A percentile compares a stretch with the other conserved stretches of the same genome.
Conservation (phyloP, 1,140 invertebrate species). For the Eriocheir sinensis region DNA sequence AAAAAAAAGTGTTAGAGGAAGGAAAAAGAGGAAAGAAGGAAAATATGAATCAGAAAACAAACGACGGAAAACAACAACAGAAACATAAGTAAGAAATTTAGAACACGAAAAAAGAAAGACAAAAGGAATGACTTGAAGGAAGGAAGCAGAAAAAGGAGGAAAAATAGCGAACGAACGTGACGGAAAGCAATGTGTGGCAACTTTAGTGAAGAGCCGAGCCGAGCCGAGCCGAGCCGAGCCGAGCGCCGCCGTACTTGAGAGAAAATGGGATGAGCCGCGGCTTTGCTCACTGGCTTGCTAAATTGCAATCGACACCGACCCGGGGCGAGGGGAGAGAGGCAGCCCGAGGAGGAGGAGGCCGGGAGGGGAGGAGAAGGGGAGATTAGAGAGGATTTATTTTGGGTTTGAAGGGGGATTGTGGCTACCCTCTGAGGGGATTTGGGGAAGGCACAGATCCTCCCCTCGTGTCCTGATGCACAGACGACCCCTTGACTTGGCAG, state of each 20-base stretch:
- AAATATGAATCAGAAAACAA: too few relatives aligned
- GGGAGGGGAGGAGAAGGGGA: neutral
- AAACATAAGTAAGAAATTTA: neutral
- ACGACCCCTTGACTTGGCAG: too few relatives aligned
- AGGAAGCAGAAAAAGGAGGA: too few relatives aligned
- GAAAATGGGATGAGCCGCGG: slow-evolving; percentile 64
- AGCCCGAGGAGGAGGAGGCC: neutral
- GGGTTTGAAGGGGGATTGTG: slow-evolving; percentile 65
- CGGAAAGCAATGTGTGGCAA: slow-evolving; percentile 14
- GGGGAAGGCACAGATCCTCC: slow-evolving; percentile 45
- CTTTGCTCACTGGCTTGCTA: slow-evolving; percentile 73
- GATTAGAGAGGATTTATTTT: slow-evolving; percentile 65
- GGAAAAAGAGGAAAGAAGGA: too few relatives aligned
- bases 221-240: neutral
- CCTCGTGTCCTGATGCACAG: neutral
- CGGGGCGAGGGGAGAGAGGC: slow-evolving; percentile 45
- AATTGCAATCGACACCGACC: slow-evolving; percentile 72
- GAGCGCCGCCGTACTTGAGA: slow-evolving; percentile 57
- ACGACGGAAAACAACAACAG: too few relatives aligned
- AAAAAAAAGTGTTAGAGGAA: too few relatives aligned
- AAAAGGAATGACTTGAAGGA: too few relatives aligned
- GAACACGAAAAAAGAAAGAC: too few relatives aligned
- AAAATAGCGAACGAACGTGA: slow-evolving; percentile 2
- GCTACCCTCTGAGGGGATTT: slow-evolving; percentile 66
- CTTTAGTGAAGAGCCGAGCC: neutral